Percentiles rank a stretch among this genome's conserved stretches.
These are phyloP conservation scores for Melolontha melolontha DNA, from an alignment of 2,888 invertebrate genomes.

Conservation along the genomic window DNA sequence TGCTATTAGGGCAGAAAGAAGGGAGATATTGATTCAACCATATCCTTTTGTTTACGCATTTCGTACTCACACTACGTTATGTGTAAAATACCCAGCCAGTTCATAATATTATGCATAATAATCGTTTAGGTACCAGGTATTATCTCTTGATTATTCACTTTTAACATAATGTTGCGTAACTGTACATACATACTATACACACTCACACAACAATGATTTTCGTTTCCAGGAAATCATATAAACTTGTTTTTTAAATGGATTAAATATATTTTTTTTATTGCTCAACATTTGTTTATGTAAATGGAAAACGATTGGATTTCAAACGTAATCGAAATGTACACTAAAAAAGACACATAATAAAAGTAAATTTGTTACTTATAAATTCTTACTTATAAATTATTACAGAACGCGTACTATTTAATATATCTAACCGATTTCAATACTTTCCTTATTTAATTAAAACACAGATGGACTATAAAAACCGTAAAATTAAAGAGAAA, in stretches of 20 bases:
- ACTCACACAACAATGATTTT: conserved; percentile 16
- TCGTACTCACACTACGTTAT: background rate
- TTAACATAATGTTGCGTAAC: conserved; percentile 31
- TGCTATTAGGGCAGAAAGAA: too few relatives aligned
- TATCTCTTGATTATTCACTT: conserved; percentile 28
- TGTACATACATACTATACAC: background rate
- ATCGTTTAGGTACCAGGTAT: conserved; percentile 25
- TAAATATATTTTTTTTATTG: conserved; percentile 13
- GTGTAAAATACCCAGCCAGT: conserved; percentile 22
- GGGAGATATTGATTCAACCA: too few relatives aligned
- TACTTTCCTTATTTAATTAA: too few relatives aligned
- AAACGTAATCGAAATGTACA: too few relatives aligned
- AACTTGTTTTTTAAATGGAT: conserved; percentile 1
- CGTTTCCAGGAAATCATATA: conserved; percentile 27
- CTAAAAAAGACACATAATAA: too few relatives aligned
- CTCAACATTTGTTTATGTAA: background rate
- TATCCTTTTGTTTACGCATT: background rate
- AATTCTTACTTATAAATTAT: too few relatives aligned
- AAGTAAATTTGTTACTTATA: too few relatives aligned
- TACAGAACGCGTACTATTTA: too few relatives aligned
- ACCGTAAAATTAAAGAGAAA: background rate
- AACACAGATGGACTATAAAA: too few relatives aligned
- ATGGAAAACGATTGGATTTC: too few relatives aligned
- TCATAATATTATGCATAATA: conserved; percentile 10
- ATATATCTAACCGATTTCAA: too few relatives aligned